These are phyloP conservation scores for Phoeniculus purpureus DNA, from an alignment of 2,797 vertebrate genomes.

Conservation along the genomic window DNA sequence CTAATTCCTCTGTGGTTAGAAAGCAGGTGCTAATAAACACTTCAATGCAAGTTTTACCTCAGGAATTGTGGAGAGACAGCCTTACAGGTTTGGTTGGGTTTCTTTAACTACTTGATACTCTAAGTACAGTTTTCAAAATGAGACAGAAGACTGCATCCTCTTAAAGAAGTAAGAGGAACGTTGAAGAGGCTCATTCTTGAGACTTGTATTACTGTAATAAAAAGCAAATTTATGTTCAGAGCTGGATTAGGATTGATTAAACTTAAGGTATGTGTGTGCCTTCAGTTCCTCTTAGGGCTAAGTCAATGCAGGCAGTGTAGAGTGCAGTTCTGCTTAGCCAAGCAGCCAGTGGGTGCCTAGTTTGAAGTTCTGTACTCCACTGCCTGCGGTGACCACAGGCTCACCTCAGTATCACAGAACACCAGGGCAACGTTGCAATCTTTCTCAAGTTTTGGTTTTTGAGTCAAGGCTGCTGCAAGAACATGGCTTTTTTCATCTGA, in stretches of 20 bases:
- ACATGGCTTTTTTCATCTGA: not conserved
- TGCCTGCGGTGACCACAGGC: not conserved
- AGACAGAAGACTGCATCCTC: not conserved
- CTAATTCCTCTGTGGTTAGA: not conserved
- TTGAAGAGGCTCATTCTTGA: not conserved
- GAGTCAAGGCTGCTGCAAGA: not conserved
- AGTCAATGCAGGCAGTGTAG: not conserved
- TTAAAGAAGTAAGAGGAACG: not conserved
- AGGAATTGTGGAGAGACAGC: not conserved
- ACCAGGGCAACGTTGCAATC: not conserved
- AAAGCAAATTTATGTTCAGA: not conserved
- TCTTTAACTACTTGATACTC: not conserved
- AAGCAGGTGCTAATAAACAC: not conserved
- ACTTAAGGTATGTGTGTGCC: not conserved
- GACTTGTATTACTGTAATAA: not conserved
- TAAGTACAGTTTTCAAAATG: not conserved
- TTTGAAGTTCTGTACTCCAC: not conserved
- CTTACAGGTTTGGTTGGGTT: not conserved
- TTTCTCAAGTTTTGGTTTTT: not conserved
- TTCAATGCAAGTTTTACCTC: not conserved
- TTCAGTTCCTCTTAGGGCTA: not conserved
- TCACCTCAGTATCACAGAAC: not conserved
- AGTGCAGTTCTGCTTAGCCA: not conserved
- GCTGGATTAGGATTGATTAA: not conserved
- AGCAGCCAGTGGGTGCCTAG: not conserved